These are phyloP conservation scores for Calyptommatus sinebrachiatus DNA, from an alignment of 2,113 vertebrate genomes.

Conservation along the genomic window DNA sequence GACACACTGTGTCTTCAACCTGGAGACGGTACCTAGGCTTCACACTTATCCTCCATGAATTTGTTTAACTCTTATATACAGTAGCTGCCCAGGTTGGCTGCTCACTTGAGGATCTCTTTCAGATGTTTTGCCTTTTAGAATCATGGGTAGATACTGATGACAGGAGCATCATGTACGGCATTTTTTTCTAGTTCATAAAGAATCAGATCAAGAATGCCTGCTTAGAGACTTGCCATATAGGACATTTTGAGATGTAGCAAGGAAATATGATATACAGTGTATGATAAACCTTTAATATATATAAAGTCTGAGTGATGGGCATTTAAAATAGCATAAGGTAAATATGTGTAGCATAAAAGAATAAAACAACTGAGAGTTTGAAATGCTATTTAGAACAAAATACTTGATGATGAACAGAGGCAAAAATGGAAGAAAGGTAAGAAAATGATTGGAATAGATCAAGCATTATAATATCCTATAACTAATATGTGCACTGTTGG, in stretches of 20 bases:
- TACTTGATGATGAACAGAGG: conserved; percentile 9
- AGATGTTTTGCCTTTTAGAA: background rate
- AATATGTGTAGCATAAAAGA: background rate
- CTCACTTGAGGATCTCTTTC: background rate
- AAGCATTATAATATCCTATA: background rate
- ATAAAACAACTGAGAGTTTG: background rate
- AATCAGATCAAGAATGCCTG: too few species aligned
- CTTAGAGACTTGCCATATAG: background rate
- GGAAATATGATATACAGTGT: background rate
- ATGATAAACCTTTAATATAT: background rate
- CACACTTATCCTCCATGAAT: too few species aligned
- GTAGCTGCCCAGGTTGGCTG: background rate
- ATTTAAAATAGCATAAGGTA: background rate
- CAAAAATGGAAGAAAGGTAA: background rate
- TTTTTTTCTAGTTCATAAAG: too few species aligned
- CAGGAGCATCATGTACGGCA: too few species aligned
- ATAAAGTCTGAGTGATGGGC: background rate
- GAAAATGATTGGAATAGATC: background rate
- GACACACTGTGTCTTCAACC: too few species aligned
- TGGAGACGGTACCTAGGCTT: too few species aligned
- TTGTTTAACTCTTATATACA: too few species aligned
- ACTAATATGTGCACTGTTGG: background rate
- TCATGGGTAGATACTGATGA: too few species aligned
- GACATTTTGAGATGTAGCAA: background rate
- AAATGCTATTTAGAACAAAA: background rate